phyloP scores from a whole-genome alignment of 1,140 invertebrate species.

The Brachionus koreanus region DNA sequence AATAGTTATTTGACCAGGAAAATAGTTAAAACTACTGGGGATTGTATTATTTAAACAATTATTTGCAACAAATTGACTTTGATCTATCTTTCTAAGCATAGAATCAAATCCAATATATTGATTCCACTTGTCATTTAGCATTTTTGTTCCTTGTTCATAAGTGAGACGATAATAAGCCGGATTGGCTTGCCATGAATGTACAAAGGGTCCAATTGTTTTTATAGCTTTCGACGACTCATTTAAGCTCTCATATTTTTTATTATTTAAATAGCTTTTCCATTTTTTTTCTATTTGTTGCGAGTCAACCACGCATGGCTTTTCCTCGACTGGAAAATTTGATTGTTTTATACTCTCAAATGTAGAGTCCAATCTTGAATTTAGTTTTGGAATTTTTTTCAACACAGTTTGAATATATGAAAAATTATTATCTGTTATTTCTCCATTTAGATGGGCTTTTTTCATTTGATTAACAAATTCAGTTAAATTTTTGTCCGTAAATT shows the following conservation, averaged over 20 bases:
- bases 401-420: background rate
- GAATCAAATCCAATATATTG: conserved; percentile 33
- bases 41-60: background rate
- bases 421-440: background rate
- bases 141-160: conserved; percentile 13
- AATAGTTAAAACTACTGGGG: background rate
- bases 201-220: background rate
- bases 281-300: conserved; percentile 13
- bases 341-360: background rate
- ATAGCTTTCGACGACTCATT: background rate
- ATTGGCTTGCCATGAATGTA: background rate
- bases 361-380: background rate
- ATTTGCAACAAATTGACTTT: conserved; percentile 22
- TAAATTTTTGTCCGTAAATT: conserved; percentile 8
- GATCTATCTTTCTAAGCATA: background rate
- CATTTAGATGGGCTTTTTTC: conserved; percentile 10
- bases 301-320: background rate
- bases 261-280: conserved; percentile 26
- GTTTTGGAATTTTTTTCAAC: conserved; percentile 10
- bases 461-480: background rate
- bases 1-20: background rate
- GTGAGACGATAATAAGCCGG: background rate
- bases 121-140: conserved; percentile 34
- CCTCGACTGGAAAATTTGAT: background rate
- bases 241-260: conserved; percentile 6